Conservation (phyloP, 2,113 vertebrate species). For the Eretmochelys imbricata region DNA sequence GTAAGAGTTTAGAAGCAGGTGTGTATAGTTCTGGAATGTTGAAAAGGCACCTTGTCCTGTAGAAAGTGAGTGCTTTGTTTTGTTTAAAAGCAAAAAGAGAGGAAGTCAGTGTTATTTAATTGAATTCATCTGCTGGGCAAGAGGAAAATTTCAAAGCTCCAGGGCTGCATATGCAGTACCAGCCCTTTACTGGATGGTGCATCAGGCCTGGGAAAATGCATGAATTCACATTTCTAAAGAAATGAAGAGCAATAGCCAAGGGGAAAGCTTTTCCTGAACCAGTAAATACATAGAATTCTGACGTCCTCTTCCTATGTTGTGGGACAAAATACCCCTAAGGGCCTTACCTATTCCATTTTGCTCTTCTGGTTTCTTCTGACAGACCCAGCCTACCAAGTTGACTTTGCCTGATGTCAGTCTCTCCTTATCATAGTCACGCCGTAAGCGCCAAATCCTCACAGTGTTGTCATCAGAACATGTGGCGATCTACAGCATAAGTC, state of each 20-base stretch:
- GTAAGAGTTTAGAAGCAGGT: neutral
- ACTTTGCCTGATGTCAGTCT: constrained; percentile 71
- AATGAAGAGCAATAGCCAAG: neutral
- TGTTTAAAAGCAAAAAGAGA: neutral
- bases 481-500: constrained; percentile 83
- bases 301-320: neutral
- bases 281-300: constrained; percentile 2
- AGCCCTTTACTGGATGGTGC: neutral
- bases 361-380: constrained; percentile 75
- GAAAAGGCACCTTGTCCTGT: neutral
- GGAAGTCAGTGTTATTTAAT: neutral
- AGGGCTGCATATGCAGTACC: neutral
- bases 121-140: neutral
- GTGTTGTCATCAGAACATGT: constrained; percentile 98
- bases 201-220: neutral
- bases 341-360: constrained; percentile 70
- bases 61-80: neutral
- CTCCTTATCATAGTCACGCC: constrained; percentile 65
- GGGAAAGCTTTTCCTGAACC: neutral
- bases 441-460: constrained; percentile 91
- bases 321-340: neutral
- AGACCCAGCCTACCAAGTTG: constrained; percentile 86
- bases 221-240: neutral
- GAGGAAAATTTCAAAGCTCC: neutral
- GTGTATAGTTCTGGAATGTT: neutral